Percentiles rank a stretch among this genome's conserved stretches.
Evolutionary conservation across 1,140 invertebrate genomes (phyloP).

Genomic region (Orussus abietinus): DNA sequence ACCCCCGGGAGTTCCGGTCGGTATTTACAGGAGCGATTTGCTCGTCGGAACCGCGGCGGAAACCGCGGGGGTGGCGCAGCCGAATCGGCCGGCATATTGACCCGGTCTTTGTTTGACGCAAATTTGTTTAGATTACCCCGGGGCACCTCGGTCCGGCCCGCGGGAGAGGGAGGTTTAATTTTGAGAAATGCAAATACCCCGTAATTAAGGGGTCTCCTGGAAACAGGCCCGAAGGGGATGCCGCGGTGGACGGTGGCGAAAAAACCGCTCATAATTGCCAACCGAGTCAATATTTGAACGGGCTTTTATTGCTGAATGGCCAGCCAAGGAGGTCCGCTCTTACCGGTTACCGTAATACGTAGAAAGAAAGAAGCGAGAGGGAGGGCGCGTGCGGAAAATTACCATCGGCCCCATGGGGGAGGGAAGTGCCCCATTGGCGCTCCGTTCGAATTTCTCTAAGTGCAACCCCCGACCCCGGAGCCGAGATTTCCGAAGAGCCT

Average conservation of each 20-base stretch:
- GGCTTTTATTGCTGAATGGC: slow-evolving; percentile 28
- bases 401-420: too few species aligned
- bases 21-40: slow-evolving; percentile 22
- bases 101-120: slow-evolving; percentile 19
- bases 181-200: slow-evolving; percentile 37
- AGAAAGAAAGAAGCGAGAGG: too few species aligned
- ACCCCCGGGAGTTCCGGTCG: neutral
- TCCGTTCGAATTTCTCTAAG: too few species aligned
- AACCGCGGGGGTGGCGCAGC: too few species aligned
- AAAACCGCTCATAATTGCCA: slow-evolving; percentile 34
- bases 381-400: neutral
- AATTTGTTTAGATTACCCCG: slow-evolving; percentile 32
- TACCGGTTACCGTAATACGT: too few species aligned
- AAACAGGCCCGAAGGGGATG: slow-evolving; percentile 24
- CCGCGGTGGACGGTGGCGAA: slow-evolving; percentile 21
- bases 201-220: slow-evolving; percentile 31
- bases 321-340: too few species aligned
- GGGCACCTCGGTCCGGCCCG: slow-evolving; percentile 20
- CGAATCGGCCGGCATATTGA: slow-evolving; percentile 1
- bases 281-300: slow-evolving; percentile 32
- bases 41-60: slow-evolving; percentile 30
- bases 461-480: too few species aligned
- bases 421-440: too few species aligned
- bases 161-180: slow-evolving; percentile 27
- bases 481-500: too few species aligned